phyloP scores from a whole-genome alignment of 1,140 invertebrate genomes.

The Drosophila arizonae region DNA sequence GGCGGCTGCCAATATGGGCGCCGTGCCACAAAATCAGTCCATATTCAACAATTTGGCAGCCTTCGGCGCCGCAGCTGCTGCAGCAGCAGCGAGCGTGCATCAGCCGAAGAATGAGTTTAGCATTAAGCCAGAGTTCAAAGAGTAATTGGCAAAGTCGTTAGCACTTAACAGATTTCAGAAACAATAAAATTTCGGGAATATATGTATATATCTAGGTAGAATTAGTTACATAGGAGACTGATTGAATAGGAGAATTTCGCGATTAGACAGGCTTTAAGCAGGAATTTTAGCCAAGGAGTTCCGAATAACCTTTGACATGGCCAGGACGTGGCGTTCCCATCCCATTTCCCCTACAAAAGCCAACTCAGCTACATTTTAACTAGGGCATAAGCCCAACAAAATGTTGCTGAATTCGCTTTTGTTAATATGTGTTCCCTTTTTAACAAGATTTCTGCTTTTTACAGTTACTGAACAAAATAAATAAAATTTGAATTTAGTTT shows the following conservation, averaged over 20 bases:
- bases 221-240: slow-evolving; percentile 42
- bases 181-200: neutral
- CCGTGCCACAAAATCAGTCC: slow-evolving; percentile 50
- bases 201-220: slow-evolving; percentile 17
- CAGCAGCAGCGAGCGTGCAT: slow-evolving; percentile 64
- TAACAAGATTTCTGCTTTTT: slow-evolving; percentile 42
- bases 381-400: slow-evolving; percentile 19
- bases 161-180: neutral
- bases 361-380: slow-evolving; percentile 65
- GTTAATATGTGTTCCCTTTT: slow-evolving; percentile 40
- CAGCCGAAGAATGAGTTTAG: slow-evolving; percentile 66
- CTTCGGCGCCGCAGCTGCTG: slow-evolving; percentile 66
- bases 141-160: slow-evolving; percentile 44
- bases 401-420: slow-evolving; percentile 76
- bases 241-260: slow-evolving; percentile 47
- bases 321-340: slow-evolving; percentile 29
- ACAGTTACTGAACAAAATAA: slow-evolving; percentile 34
- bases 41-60: slow-evolving; percentile 67
- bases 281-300: slow-evolving; percentile 6
- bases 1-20: slow-evolving; percentile 39
- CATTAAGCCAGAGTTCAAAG: slow-evolving; percentile 74
- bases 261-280: slow-evolving; percentile 44
- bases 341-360: slow-evolving; percentile 51
- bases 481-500: slow-evolving; percentile 58
- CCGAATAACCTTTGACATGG: slow-evolving; percentile 12